These are phyloP conservation scores for Parapsyche elsis DNA, from an alignment of 1,140 invertebrate species.

Conservation along the genomic window DNA sequence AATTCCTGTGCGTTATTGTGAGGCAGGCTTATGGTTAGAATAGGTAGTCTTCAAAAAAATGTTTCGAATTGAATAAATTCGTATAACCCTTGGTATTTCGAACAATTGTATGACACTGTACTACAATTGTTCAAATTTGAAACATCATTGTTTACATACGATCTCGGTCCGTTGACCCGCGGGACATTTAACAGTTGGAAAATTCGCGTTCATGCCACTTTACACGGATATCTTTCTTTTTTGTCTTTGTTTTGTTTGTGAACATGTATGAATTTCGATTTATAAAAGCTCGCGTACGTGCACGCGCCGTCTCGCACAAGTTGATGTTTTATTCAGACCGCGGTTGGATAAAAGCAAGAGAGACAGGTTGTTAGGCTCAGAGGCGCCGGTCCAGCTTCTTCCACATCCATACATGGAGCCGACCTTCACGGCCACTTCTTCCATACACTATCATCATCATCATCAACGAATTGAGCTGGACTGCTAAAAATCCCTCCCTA, in stretches of 20 bases:
- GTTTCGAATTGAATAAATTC: too few relatives aligned
- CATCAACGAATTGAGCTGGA: not conserved
- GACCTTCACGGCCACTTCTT: slow-evolving; percentile 28
- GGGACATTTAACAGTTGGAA: too few relatives aligned
- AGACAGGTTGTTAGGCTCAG: slow-evolving; percentile 42
- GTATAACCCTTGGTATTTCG: too few relatives aligned
- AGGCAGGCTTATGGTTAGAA: too few relatives aligned
- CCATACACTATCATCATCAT: not conserved
- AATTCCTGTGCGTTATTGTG: too few relatives aligned
- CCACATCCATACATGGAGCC: slow-evolving; percentile 31
- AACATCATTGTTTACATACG: too few relatives aligned
- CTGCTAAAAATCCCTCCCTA: not conserved
- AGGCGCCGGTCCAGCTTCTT: slow-evolving; percentile 37
- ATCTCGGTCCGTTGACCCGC: too few relatives aligned
- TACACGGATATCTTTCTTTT: not conserved
- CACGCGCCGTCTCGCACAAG: not conserved
- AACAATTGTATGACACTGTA: too few relatives aligned
- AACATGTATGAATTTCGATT: not conserved
- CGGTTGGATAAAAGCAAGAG: not conserved
- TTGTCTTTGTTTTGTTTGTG: not conserved
- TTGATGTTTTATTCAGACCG: slow-evolving; percentile 36
- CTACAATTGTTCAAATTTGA: too few relatives aligned
- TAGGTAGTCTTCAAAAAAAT: too few relatives aligned
- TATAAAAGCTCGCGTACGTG: not conserved
- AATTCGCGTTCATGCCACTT: too few relatives aligned